Percentiles rank a stretch among this genome's conserved stretches.
These are phyloP conservation scores for Nesidiocoris tenuis DNA, from an alignment of 2,888 invertebrate species.

Conservation along the genomic window DNA sequence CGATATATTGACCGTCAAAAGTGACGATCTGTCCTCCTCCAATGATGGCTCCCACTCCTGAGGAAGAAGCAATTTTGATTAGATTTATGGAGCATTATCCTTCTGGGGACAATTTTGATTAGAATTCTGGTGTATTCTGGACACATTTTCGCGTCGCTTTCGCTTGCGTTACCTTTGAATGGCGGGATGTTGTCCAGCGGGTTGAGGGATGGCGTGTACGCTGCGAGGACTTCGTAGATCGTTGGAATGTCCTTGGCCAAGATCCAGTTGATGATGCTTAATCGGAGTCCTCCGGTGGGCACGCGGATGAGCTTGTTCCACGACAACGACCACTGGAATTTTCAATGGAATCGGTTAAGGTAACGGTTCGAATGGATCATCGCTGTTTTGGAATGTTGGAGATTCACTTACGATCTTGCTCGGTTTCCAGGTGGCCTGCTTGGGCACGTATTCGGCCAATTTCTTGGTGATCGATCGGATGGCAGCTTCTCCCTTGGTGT, in stretches of 20 bases:
- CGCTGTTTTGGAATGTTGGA: too few species aligned
- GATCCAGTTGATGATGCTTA: constrained; percentile 63
- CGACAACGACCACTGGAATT: constrained; percentile 32
- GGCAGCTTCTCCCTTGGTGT: constrained; percentile 60
- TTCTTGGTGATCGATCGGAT: constrained; percentile 60
- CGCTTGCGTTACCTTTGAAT: constrained; percentile 60
- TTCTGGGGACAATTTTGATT: too few species aligned
- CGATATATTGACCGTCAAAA: constrained; percentile 79
- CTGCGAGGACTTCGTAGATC: constrained; percentile 59
- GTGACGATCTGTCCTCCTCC: constrained; percentile 85
- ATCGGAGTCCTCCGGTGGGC: constrained; percentile 47
- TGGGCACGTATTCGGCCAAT: constrained; percentile 55
- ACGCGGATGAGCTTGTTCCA: constrained; percentile 32
- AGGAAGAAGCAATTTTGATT: too few species aligned
- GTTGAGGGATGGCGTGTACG: constrained; percentile 61
- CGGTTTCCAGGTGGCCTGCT: constrained; percentile 54
- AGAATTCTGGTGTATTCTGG: too few species aligned
- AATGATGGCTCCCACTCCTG: constrained; percentile 62
- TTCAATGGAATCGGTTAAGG: too few species aligned
- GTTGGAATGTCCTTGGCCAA: constrained; percentile 62
- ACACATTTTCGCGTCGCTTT: too few species aligned
- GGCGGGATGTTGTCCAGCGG: constrained; percentile 64
- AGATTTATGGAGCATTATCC: too few species aligned
- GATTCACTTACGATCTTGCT: constrained; percentile 52
- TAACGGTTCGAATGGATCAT: too few species aligned